Percentiles rank a stretch among this genome's conserved stretches.
These are phyloP conservation scores for Brenthis daphne DNA, from an alignment of 2,888 invertebrate genomes.

Conservation along the genomic window DNA sequence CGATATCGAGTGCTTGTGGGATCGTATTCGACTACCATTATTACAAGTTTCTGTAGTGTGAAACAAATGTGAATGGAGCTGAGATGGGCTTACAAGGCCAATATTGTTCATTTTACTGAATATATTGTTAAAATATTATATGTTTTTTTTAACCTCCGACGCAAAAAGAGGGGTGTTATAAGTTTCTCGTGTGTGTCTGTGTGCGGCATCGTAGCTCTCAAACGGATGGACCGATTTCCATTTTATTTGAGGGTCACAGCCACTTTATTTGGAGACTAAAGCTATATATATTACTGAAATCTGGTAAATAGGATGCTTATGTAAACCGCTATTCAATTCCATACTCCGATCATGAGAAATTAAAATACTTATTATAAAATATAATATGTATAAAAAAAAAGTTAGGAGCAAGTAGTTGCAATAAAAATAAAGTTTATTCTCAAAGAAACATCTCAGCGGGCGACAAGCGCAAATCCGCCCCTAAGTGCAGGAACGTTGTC, in stretches of 20 bases:
- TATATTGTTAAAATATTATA: no score
- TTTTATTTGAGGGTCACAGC: no score
- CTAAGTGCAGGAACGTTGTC: conserved; percentile 60
- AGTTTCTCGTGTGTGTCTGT: no score
- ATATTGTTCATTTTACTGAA: not conserved
- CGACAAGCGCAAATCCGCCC: conserved; percentile 38
- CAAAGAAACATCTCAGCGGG: conserved; percentile 25
- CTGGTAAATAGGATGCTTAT: no score
- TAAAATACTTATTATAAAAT: not conserved
- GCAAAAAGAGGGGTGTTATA: no score
- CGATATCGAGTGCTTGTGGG: conserved; percentile 33
- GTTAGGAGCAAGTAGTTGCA: not conserved
- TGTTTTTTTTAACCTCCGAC: no score
- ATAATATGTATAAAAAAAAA: conserved; percentile 2
- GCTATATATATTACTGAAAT: no score
- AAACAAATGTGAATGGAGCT: conserved; percentile 19
- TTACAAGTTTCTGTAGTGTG: conserved; percentile 24
- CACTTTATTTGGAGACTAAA: no score
- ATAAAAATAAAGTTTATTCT: conserved; percentile 4
- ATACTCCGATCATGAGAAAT: no score
- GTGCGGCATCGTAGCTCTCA: no score
- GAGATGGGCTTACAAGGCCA: conserved; percentile 2
- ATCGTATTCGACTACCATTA: conserved; percentile 26
- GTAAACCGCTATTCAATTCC: no score
- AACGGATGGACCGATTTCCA: no score